phyloP scores from a whole-genome alignment of 2,113 vertebrate species.

The Dicerorhinus sumatrensis region DNA sequence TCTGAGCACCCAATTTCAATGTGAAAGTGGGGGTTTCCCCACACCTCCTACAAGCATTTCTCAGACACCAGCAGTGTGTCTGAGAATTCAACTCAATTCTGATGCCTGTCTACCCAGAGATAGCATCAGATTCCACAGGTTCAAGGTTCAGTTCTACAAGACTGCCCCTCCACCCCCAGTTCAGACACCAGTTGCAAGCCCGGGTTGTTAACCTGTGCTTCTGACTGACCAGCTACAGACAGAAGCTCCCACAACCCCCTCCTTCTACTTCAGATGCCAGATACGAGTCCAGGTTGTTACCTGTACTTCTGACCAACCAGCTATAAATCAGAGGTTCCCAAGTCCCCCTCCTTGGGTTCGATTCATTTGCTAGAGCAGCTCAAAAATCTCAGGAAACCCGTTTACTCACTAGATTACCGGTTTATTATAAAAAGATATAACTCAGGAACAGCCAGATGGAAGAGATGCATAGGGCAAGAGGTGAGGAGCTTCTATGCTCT shows the following conservation, averaged over 20 bases:
- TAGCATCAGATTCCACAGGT: not conserved
- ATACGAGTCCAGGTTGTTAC: no score
- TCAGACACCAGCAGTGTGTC: not conserved
- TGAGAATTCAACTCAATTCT: not conserved
- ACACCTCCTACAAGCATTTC: not conserved
- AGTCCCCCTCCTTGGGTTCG: not conserved
- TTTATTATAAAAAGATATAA: not conserved
- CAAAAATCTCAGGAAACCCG: not conserved
- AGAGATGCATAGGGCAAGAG: not conserved
- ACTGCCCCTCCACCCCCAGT: not conserved
- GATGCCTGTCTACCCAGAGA: not conserved
- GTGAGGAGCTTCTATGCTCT: not conserved
- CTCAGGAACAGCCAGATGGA: not conserved
- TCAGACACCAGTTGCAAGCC: not conserved
- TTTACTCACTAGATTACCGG: not conserved
- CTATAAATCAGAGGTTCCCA: not conserved
- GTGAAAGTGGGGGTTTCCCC: not conserved
- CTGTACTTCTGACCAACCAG: not conserved
- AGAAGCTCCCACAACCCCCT: no score
- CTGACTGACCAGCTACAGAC: not conserved
- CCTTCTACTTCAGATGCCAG: no score
- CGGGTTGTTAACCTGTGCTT: not conserved
- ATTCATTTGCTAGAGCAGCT: not conserved
- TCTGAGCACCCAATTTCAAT: not conserved
- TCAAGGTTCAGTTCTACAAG: not conserved